Evolutionary conservation across 2,888 invertebrate species (phyloP).

Genomic region (Plagodis dolabraria): DNA sequence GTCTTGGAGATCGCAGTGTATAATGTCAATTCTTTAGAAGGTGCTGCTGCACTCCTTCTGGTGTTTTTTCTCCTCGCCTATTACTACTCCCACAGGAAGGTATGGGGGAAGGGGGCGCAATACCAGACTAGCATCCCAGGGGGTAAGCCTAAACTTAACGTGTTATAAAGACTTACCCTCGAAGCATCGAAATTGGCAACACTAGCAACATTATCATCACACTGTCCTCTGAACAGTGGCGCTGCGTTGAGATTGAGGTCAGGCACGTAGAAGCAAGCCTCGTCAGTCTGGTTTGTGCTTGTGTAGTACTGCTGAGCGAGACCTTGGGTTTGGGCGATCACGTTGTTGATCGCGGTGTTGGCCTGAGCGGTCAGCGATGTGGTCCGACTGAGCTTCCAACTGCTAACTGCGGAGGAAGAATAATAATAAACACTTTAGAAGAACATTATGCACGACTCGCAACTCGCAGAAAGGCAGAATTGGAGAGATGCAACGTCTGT

Average conservation of each 20-base stretch:
- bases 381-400: conserved; percentile 70
- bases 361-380: conserved; percentile 46
- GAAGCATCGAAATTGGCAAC: conserved; percentile 55
- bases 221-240: conserved; percentile 65
- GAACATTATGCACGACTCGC: too few relatives aligned
- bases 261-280: conserved; percentile 71
- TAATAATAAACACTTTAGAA: background rate
- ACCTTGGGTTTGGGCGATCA: conserved; percentile 60
- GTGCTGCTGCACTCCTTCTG: too few relatives aligned
- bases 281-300: conserved; percentile 60
- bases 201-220: conserved; percentile 50
- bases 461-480: too few relatives aligned
- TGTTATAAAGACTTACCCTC: conserved; percentile 46
- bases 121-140: too few relatives aligned
- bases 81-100: too few relatives aligned
- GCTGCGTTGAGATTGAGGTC: conserved; percentile 47
- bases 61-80: too few relatives aligned
- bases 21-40: too few relatives aligned
- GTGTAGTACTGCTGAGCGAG: conserved; percentile 59
- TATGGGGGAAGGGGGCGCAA: too few relatives aligned
- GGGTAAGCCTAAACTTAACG: background rate
- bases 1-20: too few relatives aligned
- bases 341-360: conserved; percentile 44
- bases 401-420: conserved; percentile 57
- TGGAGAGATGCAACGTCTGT: too few relatives aligned